Evolutionary conservation across 2,113 vertebrate genomes (phyloP), one percentile per base, ranked within the genome.

Genomic region (Uria lomvia): DNA sequence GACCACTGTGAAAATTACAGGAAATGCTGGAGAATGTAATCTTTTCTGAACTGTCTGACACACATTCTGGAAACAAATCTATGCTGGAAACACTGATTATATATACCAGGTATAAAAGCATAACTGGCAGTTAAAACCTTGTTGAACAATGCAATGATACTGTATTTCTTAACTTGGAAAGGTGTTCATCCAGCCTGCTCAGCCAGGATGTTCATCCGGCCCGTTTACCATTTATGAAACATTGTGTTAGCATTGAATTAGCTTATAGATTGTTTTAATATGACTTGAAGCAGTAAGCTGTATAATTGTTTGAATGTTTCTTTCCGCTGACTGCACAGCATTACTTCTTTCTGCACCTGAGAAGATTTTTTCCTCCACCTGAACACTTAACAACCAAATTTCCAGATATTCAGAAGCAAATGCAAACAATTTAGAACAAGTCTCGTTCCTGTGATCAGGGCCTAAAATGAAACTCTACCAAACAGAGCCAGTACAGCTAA

Each of bases 231-330:
- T 96, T 98, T 97, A 90, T 96, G 87, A 97, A 90, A 75, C 94
- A 94, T 93, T 94, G 77, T 95, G 92, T 97, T 97, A 95, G 92
- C 91, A 95, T 42, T 91, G 71, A 92, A 96, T 96, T 96, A 97
- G 96, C 96, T 97, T 98, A 96, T 80, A 97, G 91, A 97, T 96
- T 97, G 80, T 97, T 97, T 96, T 97, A 97, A 97, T 97, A 97
- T 94, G 90, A 97, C 95, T 97, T 93, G 81, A 56, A 97, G 95
- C 96, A 97, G 67, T 96, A 97, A 78, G 93, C 92, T 97, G 84
- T 93, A 94, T 98, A 97, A 96, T 96, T 97, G 91, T 96, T 87
- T 94, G 86, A 97, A 94, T 97, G 91, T 96, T 96, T 95, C 76
- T 98, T 95, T 97, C 93, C 89, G 86, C 89, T 97, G 89, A 82